Conservation (phyloP, 2,888 invertebrate species). For the Melanophora roralis region DNA sequence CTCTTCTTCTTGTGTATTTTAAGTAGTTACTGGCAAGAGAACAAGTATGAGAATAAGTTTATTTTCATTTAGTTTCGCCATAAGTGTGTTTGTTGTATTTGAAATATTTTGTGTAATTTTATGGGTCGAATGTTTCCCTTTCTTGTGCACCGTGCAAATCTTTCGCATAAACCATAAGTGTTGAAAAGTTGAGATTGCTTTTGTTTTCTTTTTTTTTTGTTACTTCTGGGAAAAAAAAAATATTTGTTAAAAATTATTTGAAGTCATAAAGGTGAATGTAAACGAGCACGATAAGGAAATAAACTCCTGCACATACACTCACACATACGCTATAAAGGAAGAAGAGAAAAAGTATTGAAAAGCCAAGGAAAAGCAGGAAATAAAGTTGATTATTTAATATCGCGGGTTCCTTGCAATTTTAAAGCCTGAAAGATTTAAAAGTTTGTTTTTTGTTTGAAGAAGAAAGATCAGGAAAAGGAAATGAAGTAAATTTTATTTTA, state of each 20-base stretch:
- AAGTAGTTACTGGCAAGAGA: neutral
- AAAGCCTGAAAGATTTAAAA: slow-evolving; percentile 44
- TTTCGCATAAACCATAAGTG: slow-evolving; percentile 27
- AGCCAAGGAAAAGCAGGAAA: slow-evolving; percentile 12
- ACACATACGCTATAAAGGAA: slow-evolving; percentile 3
- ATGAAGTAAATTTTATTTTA: slow-evolving; percentile 11
- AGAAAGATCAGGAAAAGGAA: neutral
- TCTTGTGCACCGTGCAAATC: neutral
- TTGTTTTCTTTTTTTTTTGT: neutral
- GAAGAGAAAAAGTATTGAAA: neutral
- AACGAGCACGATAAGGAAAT: neutral
- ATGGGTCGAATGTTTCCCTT: slow-evolving; percentile 30
- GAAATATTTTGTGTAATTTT: slow-evolving; percentile 35
- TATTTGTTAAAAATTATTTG: slow-evolving; percentile 25
- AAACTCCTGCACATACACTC: neutral
- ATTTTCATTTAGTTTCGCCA: too few species aligned
- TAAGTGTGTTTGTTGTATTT: slow-evolving; percentile 32
- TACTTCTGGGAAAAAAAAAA: neutral
- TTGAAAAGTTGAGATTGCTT: slow-evolving; percentile 41
- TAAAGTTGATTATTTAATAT: slow-evolving; percentile 53
- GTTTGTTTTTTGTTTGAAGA: slow-evolving; percentile 27
- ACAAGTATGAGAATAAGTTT: neutral
- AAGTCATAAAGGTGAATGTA: slow-evolving; percentile 54
- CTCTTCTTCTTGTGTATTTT: neutral
- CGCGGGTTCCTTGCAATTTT: slow-evolving; percentile 29